Evolutionary conservation across 2,888 invertebrate genomes (phyloP).

Genomic region (Beris morrisii): DNA sequence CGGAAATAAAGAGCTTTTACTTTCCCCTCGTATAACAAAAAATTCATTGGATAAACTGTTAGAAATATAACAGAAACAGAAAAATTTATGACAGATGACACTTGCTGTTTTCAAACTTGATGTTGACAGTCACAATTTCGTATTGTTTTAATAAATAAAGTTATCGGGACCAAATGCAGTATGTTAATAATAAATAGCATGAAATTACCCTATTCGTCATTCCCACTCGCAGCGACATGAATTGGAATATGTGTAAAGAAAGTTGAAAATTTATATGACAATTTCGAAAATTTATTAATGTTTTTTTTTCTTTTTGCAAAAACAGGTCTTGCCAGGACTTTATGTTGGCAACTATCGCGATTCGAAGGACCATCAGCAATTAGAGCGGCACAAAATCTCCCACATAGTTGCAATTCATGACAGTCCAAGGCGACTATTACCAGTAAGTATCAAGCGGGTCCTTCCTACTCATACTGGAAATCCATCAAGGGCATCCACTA

Average conservation of each 20-base stretch:
- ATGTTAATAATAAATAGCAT: neutral
- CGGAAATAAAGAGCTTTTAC: no score
- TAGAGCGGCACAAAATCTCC: conserved; percentile 87
- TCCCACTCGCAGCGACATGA: conserved; percentile 39
- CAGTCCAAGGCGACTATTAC: conserved; percentile 82
- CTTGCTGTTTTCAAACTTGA: no score
- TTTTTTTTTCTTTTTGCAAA: conserved; percentile 21
- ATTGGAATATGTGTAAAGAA: conserved; percentile 49
- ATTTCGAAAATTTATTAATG: conserved; percentile 17
- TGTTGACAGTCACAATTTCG: no score
- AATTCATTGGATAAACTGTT: no score
- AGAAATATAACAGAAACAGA: no score
- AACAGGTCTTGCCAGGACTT: conserved; percentile 87
- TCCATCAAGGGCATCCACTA: no score
- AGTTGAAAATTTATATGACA: conserved; percentile 36
- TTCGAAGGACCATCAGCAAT: conserved; percentile 87
- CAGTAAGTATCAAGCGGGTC: conserved; percentile 62
- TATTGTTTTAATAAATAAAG: no score
- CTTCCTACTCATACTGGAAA: neutral
- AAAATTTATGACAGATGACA: no score
- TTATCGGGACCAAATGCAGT: no score
- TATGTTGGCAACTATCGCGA: conserved; percentile 96
- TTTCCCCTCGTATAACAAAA: no score
- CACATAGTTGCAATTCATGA: conserved; percentile 96
- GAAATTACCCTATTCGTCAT: neutral